These are phyloP conservation scores for Lepidocolaptes lacrymiger DNA, from an alignment of 2,797 vertebrate genomes.

Conservation along the genomic window DNA sequence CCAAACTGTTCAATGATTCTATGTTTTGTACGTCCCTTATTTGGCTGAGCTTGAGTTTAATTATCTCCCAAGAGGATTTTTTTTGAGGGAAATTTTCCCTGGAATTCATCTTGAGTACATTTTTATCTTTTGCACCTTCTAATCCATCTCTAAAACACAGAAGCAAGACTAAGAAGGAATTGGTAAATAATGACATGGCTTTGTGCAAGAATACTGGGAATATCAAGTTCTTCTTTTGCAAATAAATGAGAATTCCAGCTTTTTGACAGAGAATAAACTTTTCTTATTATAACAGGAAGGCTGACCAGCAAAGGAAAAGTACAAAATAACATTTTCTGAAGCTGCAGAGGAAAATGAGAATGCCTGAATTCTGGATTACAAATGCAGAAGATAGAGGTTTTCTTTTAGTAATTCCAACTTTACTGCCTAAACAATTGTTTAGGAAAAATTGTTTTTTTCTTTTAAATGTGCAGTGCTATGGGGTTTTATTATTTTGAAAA, in stretches of 20 bases:
- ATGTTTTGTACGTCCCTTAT: neutral
- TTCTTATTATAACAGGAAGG: neutral
- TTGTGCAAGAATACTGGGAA: conserved; percentile 29
- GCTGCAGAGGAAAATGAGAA: neutral
- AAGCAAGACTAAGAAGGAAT: conserved; percentile 25
- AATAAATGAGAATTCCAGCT: conserved; percentile 36
- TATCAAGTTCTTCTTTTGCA: conserved; percentile 20
- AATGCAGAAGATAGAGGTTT: neutral
- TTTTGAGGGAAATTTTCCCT: neutral
- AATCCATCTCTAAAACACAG: conserved; percentile 18
- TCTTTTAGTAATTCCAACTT: neutral
- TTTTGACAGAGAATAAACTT: conserved; percentile 24
- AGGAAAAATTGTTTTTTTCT: neutral
- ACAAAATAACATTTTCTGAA: neutral
- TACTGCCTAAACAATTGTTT: neutral
- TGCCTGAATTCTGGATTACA: neutral
- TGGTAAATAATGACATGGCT: conserved; percentile 23
- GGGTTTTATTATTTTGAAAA: neutral
- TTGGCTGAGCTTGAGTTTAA: neutral
- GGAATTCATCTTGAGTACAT: neutral
- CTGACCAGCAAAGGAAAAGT: neutral
- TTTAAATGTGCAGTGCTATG: neutral
- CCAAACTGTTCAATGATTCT: neutral
- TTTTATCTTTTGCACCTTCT: conserved; percentile 44
- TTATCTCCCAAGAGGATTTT: neutral